Conservation (phyloP, 2,888 invertebrate species). For the Caenorhabditis uteleia region DNA sequence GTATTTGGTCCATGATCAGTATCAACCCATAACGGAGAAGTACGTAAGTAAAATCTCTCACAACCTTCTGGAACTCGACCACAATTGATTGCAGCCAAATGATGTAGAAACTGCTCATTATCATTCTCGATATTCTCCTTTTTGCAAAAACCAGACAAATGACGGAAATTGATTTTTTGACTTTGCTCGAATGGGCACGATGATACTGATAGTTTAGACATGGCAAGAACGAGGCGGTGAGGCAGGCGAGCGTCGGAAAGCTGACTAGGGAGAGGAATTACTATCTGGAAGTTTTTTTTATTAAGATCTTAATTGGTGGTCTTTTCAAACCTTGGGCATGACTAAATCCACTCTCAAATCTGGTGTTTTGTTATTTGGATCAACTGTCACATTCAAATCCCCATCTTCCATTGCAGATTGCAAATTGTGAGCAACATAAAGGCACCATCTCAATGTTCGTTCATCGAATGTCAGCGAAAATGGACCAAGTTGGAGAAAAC, state of each 20-base stretch:
- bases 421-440: conserved; percentile 88
- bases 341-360: conserved; percentile 90
- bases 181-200: conserved; percentile 15
- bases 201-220: conserved; percentile 19
- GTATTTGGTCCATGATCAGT: conserved; percentile 50
- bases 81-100: not conserved
- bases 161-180: conserved; percentile 7
- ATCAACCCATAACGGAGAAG: conserved; percentile 62
- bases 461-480: conserved; percentile 86
- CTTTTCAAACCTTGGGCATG: conserved; percentile 81
- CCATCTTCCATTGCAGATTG: conserved; percentile 74
- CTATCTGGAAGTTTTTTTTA: conserved; percentile 19
- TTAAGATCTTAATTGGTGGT: not conserved
- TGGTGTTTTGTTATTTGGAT: conserved; percentile 72
- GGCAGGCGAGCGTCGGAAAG: conserved; percentile 34
- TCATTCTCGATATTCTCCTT: not conserved
- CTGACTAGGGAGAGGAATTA: conserved; percentile 28
- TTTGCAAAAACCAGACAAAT: not conserved
- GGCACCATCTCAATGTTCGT: conserved; percentile 88
- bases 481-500: conserved; percentile 89
- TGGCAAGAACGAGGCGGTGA: conserved; percentile 18
- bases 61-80: conserved; percentile 16
- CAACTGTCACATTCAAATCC: conserved; percentile 15
- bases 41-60: conserved; percentile 34
- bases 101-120: conserved; percentile 1